Evolutionary conservation across 2,888 invertebrate species (phyloP).

Genomic region (Drosophila seclusa): DNA sequence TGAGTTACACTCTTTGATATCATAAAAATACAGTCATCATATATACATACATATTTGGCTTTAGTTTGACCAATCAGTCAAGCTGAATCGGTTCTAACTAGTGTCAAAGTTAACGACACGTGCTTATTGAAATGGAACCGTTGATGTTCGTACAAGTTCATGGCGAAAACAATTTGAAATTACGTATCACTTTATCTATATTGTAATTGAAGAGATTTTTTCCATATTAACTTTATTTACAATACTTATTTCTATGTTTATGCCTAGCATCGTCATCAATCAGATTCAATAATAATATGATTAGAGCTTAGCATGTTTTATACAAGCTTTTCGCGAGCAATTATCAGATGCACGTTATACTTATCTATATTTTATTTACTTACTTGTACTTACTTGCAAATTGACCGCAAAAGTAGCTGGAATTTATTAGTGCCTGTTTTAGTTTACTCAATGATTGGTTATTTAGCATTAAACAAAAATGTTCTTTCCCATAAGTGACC

Average conservation of each 20-base stretch:
- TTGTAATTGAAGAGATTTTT: constrained; percentile 37
- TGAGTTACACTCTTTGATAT: neutral
- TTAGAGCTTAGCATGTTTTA: constrained; percentile 14
- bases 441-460: constrained; percentile 27
- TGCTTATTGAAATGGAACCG: constrained; percentile 30
- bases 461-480: constrained; percentile 28
- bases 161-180: constrained; percentile 73
- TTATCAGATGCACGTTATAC: constrained; percentile 51
- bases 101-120: constrained; percentile 24
- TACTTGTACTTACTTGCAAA: too few relatives aligned
- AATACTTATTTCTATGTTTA: constrained; percentile 18
- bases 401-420: constrained; percentile 14
- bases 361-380: constrained; percentile 23
- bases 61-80: constrained; percentile 17
- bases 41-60: neutral
- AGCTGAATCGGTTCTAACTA: constrained; percentile 23
- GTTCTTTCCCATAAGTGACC: constrained; percentile 29
- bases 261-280: constrained; percentile 11
- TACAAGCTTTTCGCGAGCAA: constrained; percentile 48
- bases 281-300: constrained; percentile 15
- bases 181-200: constrained; percentile 26
- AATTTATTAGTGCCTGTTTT: constrained; percentile 29
- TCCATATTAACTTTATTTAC: neutral
- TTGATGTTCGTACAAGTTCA: constrained; percentile 60
- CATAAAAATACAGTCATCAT: neutral